A percentile compares a stretch with the other conserved stretches of the same genome.
Conservation (phyloP, 2,113 vertebrate genomes). For the Epinephelus cyanopodus region DNA sequence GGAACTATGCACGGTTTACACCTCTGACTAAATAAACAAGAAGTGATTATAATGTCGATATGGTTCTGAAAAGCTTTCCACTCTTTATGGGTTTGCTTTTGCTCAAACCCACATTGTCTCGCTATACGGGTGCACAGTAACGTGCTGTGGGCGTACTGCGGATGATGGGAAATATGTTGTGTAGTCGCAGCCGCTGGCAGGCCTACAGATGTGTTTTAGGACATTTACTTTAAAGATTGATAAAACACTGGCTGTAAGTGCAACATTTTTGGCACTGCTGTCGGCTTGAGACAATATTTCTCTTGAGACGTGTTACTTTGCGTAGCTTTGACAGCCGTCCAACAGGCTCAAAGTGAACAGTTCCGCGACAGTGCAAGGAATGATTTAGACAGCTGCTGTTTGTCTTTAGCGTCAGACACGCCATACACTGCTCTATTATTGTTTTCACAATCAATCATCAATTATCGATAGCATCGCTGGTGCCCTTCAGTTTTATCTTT, state of each 20-base stretch:
- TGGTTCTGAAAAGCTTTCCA: slow-evolving; percentile 19
- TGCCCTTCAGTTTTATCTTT: slow-evolving; percentile 9
- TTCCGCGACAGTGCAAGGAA: not conserved
- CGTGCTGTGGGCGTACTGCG: slow-evolving; percentile 12
- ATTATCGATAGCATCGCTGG: not conserved
- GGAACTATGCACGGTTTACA: slow-evolving; percentile 38
- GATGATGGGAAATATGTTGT: slow-evolving; percentile 10
- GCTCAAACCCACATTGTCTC: slow-evolving; percentile 32
- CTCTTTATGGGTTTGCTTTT: slow-evolving; percentile 12
- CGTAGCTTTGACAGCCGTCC: slow-evolving; percentile 7
- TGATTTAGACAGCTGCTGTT: slow-evolving; percentile 18
- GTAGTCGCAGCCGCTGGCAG: not conserved
- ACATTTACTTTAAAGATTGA: not conserved
- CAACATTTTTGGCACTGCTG: not conserved
- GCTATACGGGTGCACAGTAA: slow-evolving; percentile 9
- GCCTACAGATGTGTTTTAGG: not conserved
- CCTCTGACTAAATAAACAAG: slow-evolving; percentile 46
- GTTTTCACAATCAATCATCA: slow-evolving; percentile 2
- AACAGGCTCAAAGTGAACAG: not conserved
- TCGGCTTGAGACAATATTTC: not conserved
- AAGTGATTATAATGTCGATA: slow-evolving; percentile 30
- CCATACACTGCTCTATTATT: not conserved
- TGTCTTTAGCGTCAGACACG: slow-evolving; percentile 8
- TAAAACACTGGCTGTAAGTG: not conserved
- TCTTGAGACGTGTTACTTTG: not conserved